Percentiles rank a stretch among this genome's conserved stretches.
These are phyloP conservation scores for Lonchura striata DNA, from an alignment of 2,113 vertebrate species.

Conservation along the genomic window DNA sequence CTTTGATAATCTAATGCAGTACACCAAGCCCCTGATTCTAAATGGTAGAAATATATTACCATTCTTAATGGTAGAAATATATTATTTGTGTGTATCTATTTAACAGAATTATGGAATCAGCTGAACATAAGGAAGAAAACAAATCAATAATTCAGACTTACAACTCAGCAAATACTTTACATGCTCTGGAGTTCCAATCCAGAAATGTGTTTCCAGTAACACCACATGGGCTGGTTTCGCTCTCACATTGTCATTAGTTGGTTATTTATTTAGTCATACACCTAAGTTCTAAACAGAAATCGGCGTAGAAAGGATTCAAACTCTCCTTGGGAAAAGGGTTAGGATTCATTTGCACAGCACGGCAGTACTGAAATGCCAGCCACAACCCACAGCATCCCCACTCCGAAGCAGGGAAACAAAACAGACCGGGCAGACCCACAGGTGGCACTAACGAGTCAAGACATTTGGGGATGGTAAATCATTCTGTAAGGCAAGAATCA, in stretches of 20 bases:
- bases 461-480: background rate
- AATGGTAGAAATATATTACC: background rate
- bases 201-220: background rate
- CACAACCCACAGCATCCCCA: accelerated
- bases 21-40: background rate
- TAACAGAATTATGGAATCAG: background rate
- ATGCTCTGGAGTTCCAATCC: background rate
- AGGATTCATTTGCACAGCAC: background rate
- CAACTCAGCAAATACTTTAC: background rate
- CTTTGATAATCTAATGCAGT: background rate
- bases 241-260: background rate
- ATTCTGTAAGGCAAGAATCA: background rate
- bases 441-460: background rate
- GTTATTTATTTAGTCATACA: background rate
- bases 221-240: background rate
- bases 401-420: background rate
- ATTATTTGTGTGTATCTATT: background rate
- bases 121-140: background rate
- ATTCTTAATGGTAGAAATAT: background rate
- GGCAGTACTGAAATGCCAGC: background rate
- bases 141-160: constrained; percentile 2
- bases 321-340: background rate
- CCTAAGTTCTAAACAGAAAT: background rate
- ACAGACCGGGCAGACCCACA: background rate
- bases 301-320: background rate